Base-by-base conservation (phyloP, 2,797 vertebrate species). In the Phoeniculus purpureus region DNA sequence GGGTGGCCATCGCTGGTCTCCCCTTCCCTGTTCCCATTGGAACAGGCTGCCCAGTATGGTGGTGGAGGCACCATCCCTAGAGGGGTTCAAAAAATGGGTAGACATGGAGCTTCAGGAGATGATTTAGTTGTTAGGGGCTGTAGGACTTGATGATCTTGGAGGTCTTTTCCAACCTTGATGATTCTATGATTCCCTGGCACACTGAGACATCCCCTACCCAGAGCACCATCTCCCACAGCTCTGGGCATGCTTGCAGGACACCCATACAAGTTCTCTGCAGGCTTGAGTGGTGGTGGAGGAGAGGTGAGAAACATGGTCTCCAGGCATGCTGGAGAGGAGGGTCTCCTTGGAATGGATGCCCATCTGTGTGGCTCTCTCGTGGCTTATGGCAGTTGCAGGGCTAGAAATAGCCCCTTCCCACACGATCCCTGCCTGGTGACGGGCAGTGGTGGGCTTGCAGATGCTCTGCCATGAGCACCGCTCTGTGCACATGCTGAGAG, bases 221-320 rank as follows among this genome's bases (percentile, higher is more conserved):
- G 7, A 4, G 4, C 15, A 40, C 9, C 18, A 55, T 43, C 15
- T 92, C 72, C 50, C 61, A 20, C 15, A 45, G 64, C 21, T 54
- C 52, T 70, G 26, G 23, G 16, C 9, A 6, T 66, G 52, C 64
- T 62, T 22, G 12, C 3, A 2, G 52, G 15, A 59, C 15, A 5
- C 17, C n/a, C 1, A 3, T 12, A 6, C 8, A 15, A 12, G 4
- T 61, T 72, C 52, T 87, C 29, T 3, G 15, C 51, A 19, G 29
- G 17, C 31, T 27, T 27, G 62, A 34, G 7, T 6, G 16, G 11
- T 32, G 87, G 29, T 45, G 40, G 22, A 72, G 31, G 16, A 74
- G 55, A 60, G 50, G n/a, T 0, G 3, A 62, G n/a, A 74, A 70
- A 51, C 0, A 0, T 32, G 4, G 12, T 48, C 8, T 25, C 37